A percentile compares a stretch with the other conserved stretches of the same genome.
Conservation (phyloP, 2,113 vertebrate species). For the Lamprotornis superbus region DNA sequence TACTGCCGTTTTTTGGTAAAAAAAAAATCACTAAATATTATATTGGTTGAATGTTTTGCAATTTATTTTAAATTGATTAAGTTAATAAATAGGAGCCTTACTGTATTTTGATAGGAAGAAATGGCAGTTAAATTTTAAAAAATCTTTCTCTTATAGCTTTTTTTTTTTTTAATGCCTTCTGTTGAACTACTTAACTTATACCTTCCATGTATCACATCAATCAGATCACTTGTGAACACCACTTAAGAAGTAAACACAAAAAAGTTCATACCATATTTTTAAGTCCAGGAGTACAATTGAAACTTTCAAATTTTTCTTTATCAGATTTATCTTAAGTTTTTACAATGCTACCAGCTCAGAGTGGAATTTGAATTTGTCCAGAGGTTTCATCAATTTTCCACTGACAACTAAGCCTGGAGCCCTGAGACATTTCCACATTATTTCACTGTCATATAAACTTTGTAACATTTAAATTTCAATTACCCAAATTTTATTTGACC, state of each 20-base stretch:
- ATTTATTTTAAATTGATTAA: not conserved
- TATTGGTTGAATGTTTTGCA: rapidly evolving
- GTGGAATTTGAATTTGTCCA: not conserved
- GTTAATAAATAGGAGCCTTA: rapidly evolving
- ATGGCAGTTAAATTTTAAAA: rapidly evolving
- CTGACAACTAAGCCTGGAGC: not conserved
- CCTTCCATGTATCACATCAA: rapidly evolving
- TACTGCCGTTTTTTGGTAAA: not conserved
- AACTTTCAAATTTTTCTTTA: not conserved
- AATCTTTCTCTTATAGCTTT: not conserved
- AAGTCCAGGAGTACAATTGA: not conserved
- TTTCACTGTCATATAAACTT: not conserved
- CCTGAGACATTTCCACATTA: not conserved
- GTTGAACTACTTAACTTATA: not conserved
- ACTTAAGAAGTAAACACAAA: not conserved
- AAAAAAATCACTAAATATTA: not conserved
- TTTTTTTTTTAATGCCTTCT: not conserved
- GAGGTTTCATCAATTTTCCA: not conserved
- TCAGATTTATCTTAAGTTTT: not conserved
- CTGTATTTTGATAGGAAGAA: not conserved
- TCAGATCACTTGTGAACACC: not conserved
- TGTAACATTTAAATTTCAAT: not conserved
- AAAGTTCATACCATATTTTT: not conserved
- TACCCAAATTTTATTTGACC: not conserved
- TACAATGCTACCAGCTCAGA: not conserved